phyloP scores from a whole-genome alignment of 2,797 vertebrate species.

The Apogon hyalosoma region DNA sequence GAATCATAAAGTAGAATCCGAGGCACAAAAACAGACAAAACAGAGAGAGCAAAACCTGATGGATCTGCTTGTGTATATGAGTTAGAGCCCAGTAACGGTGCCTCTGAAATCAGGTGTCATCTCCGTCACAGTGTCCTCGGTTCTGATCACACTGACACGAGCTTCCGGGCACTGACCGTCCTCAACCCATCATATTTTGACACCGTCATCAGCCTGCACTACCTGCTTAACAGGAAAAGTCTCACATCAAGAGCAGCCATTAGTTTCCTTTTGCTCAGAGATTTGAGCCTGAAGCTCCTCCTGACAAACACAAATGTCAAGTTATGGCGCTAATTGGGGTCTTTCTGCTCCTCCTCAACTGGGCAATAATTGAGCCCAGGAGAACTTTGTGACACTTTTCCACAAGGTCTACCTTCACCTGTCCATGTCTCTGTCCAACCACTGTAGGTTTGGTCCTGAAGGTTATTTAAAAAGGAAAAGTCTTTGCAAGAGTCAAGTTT shows the following conservation, averaged over 20 bases:
- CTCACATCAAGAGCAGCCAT: slow-evolving; percentile 44
- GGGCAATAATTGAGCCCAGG: slow-evolving; percentile 69
- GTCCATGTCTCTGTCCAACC: slow-evolving; percentile 36
- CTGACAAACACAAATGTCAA: slow-evolving; percentile 55
- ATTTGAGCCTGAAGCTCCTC: slow-evolving; percentile 40
- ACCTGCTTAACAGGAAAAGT: slow-evolving; percentile 31
- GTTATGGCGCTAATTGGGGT: slow-evolving; percentile 58
- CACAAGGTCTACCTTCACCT: slow-evolving; percentile 45
- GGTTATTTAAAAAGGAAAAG: slow-evolving; percentile 32
- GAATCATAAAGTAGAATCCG: slow-evolving; percentile 24
- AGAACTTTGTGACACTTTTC: slow-evolving; percentile 46
- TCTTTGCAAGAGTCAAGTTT: no score
- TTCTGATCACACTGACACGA: slow-evolving; percentile 39
- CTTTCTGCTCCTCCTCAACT: slow-evolving; percentile 43
- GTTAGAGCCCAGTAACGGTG: slow-evolving; percentile 2
- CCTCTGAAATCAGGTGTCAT: neutral
- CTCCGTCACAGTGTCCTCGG: slow-evolving; percentile 24
- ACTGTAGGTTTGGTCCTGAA: slow-evolving; percentile 17
- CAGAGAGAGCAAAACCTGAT: neutral
- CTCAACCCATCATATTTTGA: slow-evolving; percentile 27
- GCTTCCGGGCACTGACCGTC: slow-evolving; percentile 18
- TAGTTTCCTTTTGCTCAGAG: slow-evolving; percentile 33
- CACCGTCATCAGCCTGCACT: slow-evolving; percentile 17
- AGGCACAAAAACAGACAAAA: slow-evolving; percentile 2
- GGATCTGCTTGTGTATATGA: slow-evolving; percentile 9